Conservation (phyloP, 1,140 invertebrate genomes). For the Drosophila ercepeae region DNA sequence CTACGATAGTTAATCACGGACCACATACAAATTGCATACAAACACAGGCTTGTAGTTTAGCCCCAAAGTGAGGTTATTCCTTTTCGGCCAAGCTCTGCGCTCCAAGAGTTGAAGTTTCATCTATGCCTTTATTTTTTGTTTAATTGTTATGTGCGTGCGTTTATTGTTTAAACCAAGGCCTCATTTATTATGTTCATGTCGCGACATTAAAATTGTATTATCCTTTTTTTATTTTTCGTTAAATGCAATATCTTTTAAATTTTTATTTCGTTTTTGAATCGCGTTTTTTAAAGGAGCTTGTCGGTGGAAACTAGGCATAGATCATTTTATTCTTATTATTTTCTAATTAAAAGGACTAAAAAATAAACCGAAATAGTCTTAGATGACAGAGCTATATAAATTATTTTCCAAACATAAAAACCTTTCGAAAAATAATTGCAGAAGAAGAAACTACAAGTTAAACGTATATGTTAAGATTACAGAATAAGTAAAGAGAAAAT, state of each 20-base stretch:
- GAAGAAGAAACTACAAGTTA: slow-evolving; percentile 61
- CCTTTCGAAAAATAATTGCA: slow-evolving; percentile 58
- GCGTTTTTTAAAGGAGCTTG: no score
- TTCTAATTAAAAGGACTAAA: slow-evolving; percentile 33
- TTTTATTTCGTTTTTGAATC: not conserved
- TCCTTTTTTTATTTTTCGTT: slow-evolving; percentile 5
- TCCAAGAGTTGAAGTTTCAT: slow-evolving; percentile 19
- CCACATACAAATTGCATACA: slow-evolving; percentile 13
- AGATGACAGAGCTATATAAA: slow-evolving; percentile 45
- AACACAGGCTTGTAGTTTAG: slow-evolving; percentile 51
- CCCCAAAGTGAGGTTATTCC: slow-evolving; percentile 15
- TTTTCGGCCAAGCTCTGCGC: slow-evolving; percentile 34
- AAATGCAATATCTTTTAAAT: slow-evolving; percentile 19
- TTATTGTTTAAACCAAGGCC: slow-evolving; percentile 44
- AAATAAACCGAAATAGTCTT: not conserved
- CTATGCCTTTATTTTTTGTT: slow-evolving; percentile 27
- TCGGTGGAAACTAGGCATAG: not conserved
- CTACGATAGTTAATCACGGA: slow-evolving; percentile 27
- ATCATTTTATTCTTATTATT: slow-evolving; percentile 14
- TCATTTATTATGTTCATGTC: slow-evolving; percentile 58
- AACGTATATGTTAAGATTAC: slow-evolving; percentile 63
- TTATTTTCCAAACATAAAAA: slow-evolving; percentile 42
- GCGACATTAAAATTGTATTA: slow-evolving; percentile 31
- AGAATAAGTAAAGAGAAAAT: slow-evolving; percentile 31
- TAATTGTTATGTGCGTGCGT: slow-evolving; percentile 54